phyloP scores from a whole-genome alignment of 2,113 vertebrate species.

The Arvicanthis niloticus region DNA sequence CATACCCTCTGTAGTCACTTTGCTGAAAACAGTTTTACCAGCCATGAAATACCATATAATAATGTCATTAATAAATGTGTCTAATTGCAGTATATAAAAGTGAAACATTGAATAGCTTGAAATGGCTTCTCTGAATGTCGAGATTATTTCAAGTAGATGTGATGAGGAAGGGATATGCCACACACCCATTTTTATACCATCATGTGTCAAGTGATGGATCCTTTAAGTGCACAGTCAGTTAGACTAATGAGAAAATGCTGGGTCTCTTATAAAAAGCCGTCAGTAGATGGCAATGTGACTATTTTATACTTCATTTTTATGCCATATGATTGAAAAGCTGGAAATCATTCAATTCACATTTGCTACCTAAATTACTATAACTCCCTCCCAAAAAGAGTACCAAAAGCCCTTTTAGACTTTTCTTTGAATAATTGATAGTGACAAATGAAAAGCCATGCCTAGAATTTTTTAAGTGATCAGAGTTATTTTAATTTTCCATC shows the following conservation, averaged over 20 bases:
- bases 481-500: slow-evolving; percentile 86
- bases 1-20: slow-evolving; percentile 80
- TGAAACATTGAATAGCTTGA: slow-evolving; percentile 77
- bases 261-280: slow-evolving; percentile 82
- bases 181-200: slow-evolving; percentile 30
- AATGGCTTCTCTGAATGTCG: slow-evolving; percentile 60
- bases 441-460: slow-evolving; percentile 87
- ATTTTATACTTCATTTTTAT: slow-evolving; percentile 82
- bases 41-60: slow-evolving; percentile 81
- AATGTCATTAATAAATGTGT: slow-evolving; percentile 84
- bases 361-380: slow-evolving; percentile 84
- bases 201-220: slow-evolving; percentile 51
- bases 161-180: background rate
- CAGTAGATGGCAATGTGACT: slow-evolving; percentile 92
- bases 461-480: slow-evolving; percentile 87
- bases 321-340: slow-evolving; percentile 67
- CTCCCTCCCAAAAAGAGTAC: slow-evolving; percentile 70
- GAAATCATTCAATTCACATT: slow-evolving; percentile 84
- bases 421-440: slow-evolving; percentile 90
- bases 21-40: slow-evolving; percentile 83
- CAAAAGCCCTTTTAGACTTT: slow-evolving; percentile 85
- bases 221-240: slow-evolving; percentile 66
- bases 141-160: slow-evolving; percentile 80
- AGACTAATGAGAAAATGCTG: slow-evolving; percentile 70
- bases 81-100: slow-evolving; percentile 84